Percentiles rank a stretch among this genome's conserved stretches.
phyloP scores from a whole-genome alignment of 2,888 invertebrate genomes.

The Lottia gigantea region DNA sequence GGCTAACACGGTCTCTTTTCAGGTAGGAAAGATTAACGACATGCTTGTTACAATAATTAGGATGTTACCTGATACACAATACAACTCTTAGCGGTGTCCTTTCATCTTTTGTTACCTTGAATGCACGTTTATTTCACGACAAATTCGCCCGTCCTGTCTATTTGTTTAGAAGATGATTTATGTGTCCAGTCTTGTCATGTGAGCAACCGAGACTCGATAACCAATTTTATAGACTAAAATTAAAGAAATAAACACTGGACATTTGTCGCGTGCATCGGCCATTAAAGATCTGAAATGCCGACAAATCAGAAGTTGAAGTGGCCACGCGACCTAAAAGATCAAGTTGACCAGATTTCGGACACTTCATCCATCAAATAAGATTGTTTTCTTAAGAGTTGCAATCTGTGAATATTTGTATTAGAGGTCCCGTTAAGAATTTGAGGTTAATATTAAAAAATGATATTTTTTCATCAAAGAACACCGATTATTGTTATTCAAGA shows the following conservation, averaged over 20 bases:
- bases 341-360: background rate
- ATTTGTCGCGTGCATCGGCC: slow-evolving; percentile 7
- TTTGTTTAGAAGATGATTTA: background rate
- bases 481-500: too few species aligned
- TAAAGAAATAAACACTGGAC: slow-evolving; percentile 1
- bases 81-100: background rate
- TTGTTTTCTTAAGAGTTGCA: background rate
- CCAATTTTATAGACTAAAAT: background rate
- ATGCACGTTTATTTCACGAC: slow-evolving; percentile 5
- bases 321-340: background rate
- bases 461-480: too few species aligned
- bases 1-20: too few species aligned
- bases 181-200: background rate
- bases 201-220: background rate
- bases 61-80: background rate
- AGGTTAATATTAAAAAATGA: too few species aligned
- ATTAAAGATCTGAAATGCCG: background rate
- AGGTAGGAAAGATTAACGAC: too few species aligned
- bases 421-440: too few species aligned
- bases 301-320: background rate
- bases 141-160: background rate
- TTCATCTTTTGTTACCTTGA: background rate
- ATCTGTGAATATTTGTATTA: background rate
- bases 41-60: background rate
- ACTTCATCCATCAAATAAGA: background rate